Evolutionary conservation across 2,797 vertebrate species (phyloP), one percentile per base, ranked within the genome.

Genomic region (Chrosomus eos): DNA sequence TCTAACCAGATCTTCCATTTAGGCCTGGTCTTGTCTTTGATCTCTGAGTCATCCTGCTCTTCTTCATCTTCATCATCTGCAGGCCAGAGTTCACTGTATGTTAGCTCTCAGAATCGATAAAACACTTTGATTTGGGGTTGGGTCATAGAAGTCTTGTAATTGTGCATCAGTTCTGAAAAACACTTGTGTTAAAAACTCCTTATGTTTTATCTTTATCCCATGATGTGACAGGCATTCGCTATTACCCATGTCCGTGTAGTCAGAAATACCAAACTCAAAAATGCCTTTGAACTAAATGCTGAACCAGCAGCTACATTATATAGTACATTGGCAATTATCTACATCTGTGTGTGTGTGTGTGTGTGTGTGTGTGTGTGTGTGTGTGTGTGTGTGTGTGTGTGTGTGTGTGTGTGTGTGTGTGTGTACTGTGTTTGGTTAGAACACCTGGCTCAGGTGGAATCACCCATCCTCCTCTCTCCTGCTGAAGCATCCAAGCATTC

Each of bases 401-500:
- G 70, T 28, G 16, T 48, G 16, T 53, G 10, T 76, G 33, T 60
- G 70, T 28, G 16, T 48, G 16, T 19, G 18, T 19, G 5, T 53
- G 19, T 53, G 2, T 21, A 53, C 45, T 78, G 26, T 73, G 33
- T 31, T 76, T 80, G 16, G 28, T 84, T 75, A 82, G 21, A 53
- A 43, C 87, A 98, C 97, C 97, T 92, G 94, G 81, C 51, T 92
- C 93, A 82, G 86, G 91, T 87, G 97, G 90, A 83, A 94, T 89
- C 70, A 99, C 83, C 98, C 98, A 99, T 79, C 98, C 98, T 40
- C 98, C 98, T 84, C 95, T 95, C 87, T 99, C 97, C 90, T 99
- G 97, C 91, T 99, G 98, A 75, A 94, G 95, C 97, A 99, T 98
- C 98, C 98, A 99, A 0, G 96, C 95, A 81, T 94, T 96, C 98